Percentiles rank a stretch among this genome's conserved stretches.
phyloP scores from a whole-genome alignment of 2,113 vertebrate species.

The Caranx melampygus region DNA sequence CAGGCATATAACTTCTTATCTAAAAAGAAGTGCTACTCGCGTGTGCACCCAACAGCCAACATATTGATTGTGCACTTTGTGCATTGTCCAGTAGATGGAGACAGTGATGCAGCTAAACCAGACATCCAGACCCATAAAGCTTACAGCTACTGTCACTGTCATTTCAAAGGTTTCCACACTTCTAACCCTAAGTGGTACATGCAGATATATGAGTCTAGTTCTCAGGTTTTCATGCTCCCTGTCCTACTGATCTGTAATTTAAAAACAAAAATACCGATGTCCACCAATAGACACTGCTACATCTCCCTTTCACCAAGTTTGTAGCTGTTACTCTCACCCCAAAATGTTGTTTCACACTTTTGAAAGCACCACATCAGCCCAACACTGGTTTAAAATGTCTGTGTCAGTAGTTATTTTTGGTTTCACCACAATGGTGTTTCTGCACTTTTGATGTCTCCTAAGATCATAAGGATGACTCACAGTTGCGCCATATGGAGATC shows the following conservation, averaged over 20 bases:
- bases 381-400: not conserved
- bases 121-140: not conserved
- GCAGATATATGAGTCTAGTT: not conserved
- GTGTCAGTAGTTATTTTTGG: not conserved
- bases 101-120: not conserved
- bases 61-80: not conserved
- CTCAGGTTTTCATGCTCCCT: rapidly evolving
- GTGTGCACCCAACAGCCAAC: not conserved
- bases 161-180: not conserved
- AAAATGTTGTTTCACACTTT: not conserved
- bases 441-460: conserved; percentile 5
- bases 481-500: conserved; percentile 46
- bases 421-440: not conserved
- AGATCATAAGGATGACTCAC: conserved; percentile 39
- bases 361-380: not conserved
- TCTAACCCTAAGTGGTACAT: not conserved
- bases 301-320: not conserved
- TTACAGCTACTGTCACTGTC: not conserved
- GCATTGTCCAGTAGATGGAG: conserved; percentile 53
- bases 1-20: no score
- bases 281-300: not conserved
- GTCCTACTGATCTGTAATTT: not conserved
- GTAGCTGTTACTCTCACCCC: not conserved
- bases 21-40: not conserved
- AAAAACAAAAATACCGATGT: not conserved